Percentiles rank a stretch among this genome's conserved stretches.
These are phyloP conservation scores for Bombus waltoni DNA, from an alignment of 1,140 invertebrate genomes.

Conservation along the genomic window DNA sequence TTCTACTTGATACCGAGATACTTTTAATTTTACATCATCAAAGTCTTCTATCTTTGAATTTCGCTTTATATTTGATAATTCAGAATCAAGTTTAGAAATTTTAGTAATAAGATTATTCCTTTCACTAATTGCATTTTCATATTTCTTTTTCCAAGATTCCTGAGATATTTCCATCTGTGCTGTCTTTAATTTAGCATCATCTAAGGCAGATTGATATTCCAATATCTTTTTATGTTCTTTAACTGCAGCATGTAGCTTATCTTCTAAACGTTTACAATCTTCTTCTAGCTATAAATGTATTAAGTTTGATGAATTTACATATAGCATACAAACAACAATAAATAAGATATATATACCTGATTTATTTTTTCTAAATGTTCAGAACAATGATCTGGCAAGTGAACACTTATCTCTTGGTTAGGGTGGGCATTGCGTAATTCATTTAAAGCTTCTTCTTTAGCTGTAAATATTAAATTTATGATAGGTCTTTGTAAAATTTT, in stretches of 20 bases:
- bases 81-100: constrained; percentile 64
- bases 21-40: constrained; percentile 61
- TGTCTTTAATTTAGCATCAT: constrained; percentile 75
- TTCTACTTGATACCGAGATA: constrained; percentile 63
- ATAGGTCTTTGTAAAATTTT: constrained; percentile 12
- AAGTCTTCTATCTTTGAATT: constrained; percentile 58
- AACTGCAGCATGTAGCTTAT: constrained; percentile 72
- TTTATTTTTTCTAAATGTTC: constrained; percentile 78
- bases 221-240: constrained; percentile 74
- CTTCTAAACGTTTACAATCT: constrained; percentile 75
- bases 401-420: constrained; percentile 75
- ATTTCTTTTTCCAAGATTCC: constrained; percentile 76
- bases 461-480: constrained; percentile 58
- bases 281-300: constrained; percentile 71
- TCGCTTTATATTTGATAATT: constrained; percentile 64
- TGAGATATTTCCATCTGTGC: constrained; percentile 77
- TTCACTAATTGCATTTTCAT: constrained; percentile 70
- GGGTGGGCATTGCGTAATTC: constrained; percentile 76
- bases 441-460: constrained; percentile 77
- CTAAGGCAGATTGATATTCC: constrained; percentile 72
- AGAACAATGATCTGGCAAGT: constrained; percentile 76
- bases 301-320: constrained; percentile 21
- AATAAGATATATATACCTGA: constrained; percentile 64
- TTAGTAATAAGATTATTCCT: constrained; percentile 61
- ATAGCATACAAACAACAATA: constrained; percentile 24